Evolutionary conservation across 2,113 vertebrate species (phyloP).

Genomic region (Vulpes ferrilata): DNA sequence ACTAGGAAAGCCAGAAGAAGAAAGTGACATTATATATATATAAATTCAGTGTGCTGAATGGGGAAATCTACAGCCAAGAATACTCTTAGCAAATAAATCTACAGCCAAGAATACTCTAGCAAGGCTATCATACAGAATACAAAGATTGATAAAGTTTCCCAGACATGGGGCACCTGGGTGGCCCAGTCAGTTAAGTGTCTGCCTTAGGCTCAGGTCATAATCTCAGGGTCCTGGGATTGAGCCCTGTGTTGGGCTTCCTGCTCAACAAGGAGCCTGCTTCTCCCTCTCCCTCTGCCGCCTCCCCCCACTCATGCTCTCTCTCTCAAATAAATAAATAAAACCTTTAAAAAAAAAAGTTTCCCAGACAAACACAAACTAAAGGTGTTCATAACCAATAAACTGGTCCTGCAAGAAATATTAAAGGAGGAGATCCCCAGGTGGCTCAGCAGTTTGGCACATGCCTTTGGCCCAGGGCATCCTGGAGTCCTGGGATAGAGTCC

Average conservation of each 20-base stretch:
- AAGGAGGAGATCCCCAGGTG: not conserved
- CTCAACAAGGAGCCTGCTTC: not conserved
- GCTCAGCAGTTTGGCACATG: no score
- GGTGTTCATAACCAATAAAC: not conserved
- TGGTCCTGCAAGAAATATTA: not conserved
- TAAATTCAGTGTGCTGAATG: not conserved
- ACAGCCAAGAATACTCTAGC: no score
- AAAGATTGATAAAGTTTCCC: not conserved
- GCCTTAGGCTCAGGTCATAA: not conserved
- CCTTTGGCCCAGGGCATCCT: no score
- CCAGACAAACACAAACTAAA: not conserved
- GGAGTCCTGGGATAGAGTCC: no score
- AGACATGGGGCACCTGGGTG: not conserved
- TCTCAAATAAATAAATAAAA: not conserved
- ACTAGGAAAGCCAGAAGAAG: not conserved
- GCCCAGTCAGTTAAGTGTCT: not conserved
- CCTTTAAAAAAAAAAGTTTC: not conserved
- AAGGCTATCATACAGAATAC: not conserved
- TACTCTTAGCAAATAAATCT: no score
- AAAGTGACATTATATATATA: not conserved
- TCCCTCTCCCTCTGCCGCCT: not conserved
- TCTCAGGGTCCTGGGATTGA: not conserved
- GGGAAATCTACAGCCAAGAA: not conserved
- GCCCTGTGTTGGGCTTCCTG: not conserved
- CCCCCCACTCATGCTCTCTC: not conserved